Evolutionary conservation across 1,140 invertebrate genomes (phyloP).

Genomic region (Panagrolaimus sp.): DNA sequence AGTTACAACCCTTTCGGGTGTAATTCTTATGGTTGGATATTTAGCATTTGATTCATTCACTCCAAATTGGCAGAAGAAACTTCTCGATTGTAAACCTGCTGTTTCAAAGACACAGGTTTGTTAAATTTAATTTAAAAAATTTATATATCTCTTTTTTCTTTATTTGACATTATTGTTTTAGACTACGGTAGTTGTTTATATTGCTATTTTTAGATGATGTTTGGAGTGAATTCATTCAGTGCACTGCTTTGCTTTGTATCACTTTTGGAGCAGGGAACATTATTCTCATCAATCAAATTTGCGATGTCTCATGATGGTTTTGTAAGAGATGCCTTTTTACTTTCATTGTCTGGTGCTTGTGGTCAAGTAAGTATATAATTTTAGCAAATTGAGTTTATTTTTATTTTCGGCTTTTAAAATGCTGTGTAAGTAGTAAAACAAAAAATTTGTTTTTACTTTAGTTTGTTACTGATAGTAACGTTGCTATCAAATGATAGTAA

Average conservation of each 20-base stretch:
- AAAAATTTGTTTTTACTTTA: neutral
- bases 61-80: constrained; percentile 88
- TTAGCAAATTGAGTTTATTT: neutral
- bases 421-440: neutral
- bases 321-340: constrained; percentile 55
- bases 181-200: constrained; percentile 56
- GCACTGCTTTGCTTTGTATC: constrained; percentile 82
- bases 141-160: neutral
- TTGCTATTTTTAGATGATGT: constrained; percentile 96
- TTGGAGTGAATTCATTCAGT: constrained; percentile 89
- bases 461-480: constrained; percentile 57
- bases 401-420: constrained; percentile 63
- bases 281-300: constrained; percentile 72
- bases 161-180: neutral
- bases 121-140: no score
- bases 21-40: constrained; percentile 79
- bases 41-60: constrained; percentile 95
- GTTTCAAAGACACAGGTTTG: constrained; percentile 49
- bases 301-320: constrained; percentile 66
- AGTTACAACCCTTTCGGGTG: constrained; percentile 77
- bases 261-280: constrained; percentile 77
- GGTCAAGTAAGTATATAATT: constrained; percentile 40
- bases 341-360: constrained; percentile 50
- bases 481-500: neutral
- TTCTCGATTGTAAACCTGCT: constrained; percentile 74